Conservation (phyloP, 2,888 invertebrate species). For the Drosophila aldrichi region DNA sequence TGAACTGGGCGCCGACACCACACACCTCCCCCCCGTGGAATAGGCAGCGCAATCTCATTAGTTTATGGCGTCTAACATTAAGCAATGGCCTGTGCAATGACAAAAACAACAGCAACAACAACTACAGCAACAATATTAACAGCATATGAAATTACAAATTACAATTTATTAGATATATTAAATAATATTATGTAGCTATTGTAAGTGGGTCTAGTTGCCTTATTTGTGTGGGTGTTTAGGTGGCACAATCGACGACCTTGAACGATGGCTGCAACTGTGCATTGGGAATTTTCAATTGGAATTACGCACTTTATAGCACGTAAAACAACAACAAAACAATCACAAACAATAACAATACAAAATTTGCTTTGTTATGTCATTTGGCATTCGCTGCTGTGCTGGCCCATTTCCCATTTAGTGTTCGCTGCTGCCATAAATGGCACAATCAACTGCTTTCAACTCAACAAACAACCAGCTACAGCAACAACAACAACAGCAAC, state of each 20-base stretch:
- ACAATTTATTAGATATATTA: slow-evolving; percentile 71
- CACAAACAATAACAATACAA: slow-evolving; percentile 5
- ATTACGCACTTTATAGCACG: slow-evolving; percentile 58
- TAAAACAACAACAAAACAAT: slow-evolving; percentile 35
- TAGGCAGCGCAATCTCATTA: slow-evolving; percentile 70
- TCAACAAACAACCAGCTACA: slow-evolving; percentile 21
- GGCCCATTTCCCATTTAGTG: slow-evolving; percentile 69
- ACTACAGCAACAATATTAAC: slow-evolving; percentile 21
- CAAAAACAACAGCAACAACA: slow-evolving; percentile 23
- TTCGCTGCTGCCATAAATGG: slow-evolving; percentile 63
- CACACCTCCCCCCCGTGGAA: slow-evolving; percentile 15
- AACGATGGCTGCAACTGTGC: slow-evolving; percentile 43
- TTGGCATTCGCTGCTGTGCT: slow-evolving; percentile 53
- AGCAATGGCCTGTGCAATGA: slow-evolving; percentile 73
- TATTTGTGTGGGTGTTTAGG: slow-evolving; percentile 5
- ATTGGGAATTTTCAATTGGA: slow-evolving; percentile 44
- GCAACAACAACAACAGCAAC: slow-evolving; percentile 16
- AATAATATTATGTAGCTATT: slow-evolving; percentile 63
- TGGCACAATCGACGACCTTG: slow-evolving; percentile 61
- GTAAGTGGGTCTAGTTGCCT: slow-evolving; percentile 26
- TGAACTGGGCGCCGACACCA: slow-evolving; percentile 10
- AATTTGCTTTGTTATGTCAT: slow-evolving; percentile 49
- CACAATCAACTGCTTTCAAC: slow-evolving; percentile 66
- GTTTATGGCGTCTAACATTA: slow-evolving; percentile 65
- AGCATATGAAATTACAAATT: slow-evolving; percentile 32